These are phyloP conservation scores for Thymelicus lineola DNA, from an alignment of 2,888 invertebrate species.

Conservation along the genomic window DNA sequence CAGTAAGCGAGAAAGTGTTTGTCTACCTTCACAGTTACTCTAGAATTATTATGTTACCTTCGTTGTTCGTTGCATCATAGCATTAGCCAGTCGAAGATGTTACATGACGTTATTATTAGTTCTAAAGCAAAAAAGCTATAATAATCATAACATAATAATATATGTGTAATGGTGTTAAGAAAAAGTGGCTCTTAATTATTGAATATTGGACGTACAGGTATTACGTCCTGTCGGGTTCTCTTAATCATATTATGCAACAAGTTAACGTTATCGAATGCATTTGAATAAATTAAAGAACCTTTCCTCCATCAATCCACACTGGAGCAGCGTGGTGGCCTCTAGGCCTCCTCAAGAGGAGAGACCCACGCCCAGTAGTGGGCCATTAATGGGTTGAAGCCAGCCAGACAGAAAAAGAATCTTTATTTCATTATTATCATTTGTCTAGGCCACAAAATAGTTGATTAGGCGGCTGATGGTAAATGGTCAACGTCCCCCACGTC, in stretches of 20 bases:
- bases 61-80: slow-evolving; percentile 29
- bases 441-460: no score
- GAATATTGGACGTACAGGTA: neutral
- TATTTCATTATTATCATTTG: no score
- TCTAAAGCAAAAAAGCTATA: slow-evolving; percentile 20
- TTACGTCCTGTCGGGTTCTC: neutral
- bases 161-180: slow-evolving; percentile 10
- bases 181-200: slow-evolving; percentile 8
- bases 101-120: slow-evolving; percentile 29
- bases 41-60: slow-evolving; percentile 33
- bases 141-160: neutral
- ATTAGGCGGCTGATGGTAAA: no score
- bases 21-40: slow-evolving; percentile 26
- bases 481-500: no score
- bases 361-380: no score
- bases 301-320: no score
- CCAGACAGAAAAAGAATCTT: no score
- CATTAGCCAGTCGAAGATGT: slow-evolving; percentile 18
- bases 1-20: slow-evolving; percentile 30
- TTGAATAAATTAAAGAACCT: no score
- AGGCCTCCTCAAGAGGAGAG: no score
- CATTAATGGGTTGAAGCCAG: no score
- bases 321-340: no score
- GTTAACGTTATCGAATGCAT: no score
- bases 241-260: neutral